Percentiles rank a stretch among this genome's conserved stretches.
Conservation (phyloP, 2,113 vertebrate species). For the Mirza zaza region DNA sequence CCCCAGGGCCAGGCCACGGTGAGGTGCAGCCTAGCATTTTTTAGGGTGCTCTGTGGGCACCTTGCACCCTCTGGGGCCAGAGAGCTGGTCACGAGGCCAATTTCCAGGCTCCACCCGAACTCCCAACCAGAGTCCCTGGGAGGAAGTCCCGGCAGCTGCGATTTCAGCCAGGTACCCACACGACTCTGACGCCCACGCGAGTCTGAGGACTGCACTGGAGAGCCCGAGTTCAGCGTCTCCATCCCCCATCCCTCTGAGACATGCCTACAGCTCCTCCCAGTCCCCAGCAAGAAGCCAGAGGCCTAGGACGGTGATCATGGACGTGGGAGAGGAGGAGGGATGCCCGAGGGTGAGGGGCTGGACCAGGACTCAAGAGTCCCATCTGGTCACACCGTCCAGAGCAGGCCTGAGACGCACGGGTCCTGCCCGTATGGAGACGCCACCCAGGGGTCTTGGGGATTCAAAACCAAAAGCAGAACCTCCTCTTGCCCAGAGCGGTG, state of each 20-base stretch:
- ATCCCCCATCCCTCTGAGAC: neutral
- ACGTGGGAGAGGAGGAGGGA: neutral
- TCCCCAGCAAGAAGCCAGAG: neutral
- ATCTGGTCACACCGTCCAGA: neutral
- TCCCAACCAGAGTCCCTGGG: neutral
- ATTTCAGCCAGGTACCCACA: accelerated
- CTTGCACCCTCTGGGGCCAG: neutral
- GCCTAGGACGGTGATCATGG: accelerated
- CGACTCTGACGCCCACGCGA: accelerated
- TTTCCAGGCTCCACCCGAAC: neutral
- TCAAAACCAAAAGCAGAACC: too few species aligned
- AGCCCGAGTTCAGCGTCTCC: too few species aligned
- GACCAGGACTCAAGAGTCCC: neutral
- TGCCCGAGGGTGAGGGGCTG: neutral
- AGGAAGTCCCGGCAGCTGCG: neutral
- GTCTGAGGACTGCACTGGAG: neutral
- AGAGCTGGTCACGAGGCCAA: neutral
- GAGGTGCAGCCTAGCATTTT: neutral
- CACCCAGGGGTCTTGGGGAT: accelerated
- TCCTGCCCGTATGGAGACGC: neutral
- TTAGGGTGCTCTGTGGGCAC: too few species aligned
- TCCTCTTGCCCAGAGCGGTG: neutral
- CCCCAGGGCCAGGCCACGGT: neutral
- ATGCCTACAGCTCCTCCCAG: accelerated
- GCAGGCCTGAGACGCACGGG: accelerated